Evolutionary conservation across 2,797 vertebrate genomes (phyloP), one percentile per base, ranked within the genome.

Genomic region (Hafferia zeledoni): DNA sequence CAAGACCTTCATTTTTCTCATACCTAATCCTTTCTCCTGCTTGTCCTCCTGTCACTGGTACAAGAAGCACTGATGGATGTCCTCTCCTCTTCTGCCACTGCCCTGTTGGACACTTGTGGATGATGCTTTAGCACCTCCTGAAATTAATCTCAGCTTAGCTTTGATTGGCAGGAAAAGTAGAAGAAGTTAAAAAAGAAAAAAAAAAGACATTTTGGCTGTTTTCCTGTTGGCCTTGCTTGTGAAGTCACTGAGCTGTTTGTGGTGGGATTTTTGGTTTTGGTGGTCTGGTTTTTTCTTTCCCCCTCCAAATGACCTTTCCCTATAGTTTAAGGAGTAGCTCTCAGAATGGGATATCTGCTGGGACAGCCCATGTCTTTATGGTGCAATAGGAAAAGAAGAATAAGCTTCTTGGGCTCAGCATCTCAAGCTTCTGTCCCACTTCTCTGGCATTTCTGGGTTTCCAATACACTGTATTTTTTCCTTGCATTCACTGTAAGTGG

Each of bases 1-100:
- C 86, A 94, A 83, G 81, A 60, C 75, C 93, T 81, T 88, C 68
- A 91, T 94, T 96, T 96, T 96, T 92, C 92, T 95, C 39, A 90
- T 82, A 84, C 61, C 67, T 77, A 67, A 92, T 95, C 90, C 78
- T 87, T 92, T 90, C 44, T 89, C 50, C 56, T 0, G 0, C 83
- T 90, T 94, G 90, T 89, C 70, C 67, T 84, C 31, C 90, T 90
- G 83, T 76, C 88, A 87, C 52, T 25, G 37, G 52, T 65, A 11
- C 0, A 15, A 78, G 91, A 84, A 76, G 47, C 46, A 6, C 72
- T 81, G 91, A 93, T 95, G 67, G 70, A 90, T 77, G 63, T 70
- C 33, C 47, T 72, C n/a, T 70, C 33, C 47, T 72, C n/a, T 56
- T 25, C 59, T 87, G 14, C 35, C 64, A 10, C 71, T 60, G 84